Percentiles rank a stretch among this genome's conserved stretches.
Evolutionary conservation across 2,888 invertebrate genomes (phyloP).

Genomic region (Coremacera marginata): DNA sequence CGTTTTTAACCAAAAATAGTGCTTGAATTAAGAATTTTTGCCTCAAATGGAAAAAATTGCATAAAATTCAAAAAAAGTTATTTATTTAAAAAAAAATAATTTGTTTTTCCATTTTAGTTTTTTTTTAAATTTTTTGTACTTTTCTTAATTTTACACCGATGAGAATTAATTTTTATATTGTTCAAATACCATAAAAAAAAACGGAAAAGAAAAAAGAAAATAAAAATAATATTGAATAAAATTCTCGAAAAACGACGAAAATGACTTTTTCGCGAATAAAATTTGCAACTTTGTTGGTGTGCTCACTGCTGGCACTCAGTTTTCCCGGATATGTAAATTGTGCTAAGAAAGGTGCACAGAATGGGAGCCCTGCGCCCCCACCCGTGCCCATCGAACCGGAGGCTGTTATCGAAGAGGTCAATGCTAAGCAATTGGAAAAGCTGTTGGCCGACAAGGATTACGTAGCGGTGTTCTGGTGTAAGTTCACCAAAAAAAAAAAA

Average conservation of each 20-base stretch:
- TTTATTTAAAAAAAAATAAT: constrained; percentile 38
- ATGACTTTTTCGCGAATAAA: constrained; percentile 70
- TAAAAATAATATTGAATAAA: constrained; percentile 40
- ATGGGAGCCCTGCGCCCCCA: constrained; percentile 66
- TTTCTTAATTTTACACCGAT: constrained; percentile 46
- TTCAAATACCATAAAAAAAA: constrained; percentile 21
- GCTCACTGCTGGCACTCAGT: constrained; percentile 67
- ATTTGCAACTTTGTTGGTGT: constrained; percentile 67
- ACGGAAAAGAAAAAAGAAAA: constrained; percentile 38
- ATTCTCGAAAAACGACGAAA: constrained; percentile 48
- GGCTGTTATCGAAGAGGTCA: constrained; percentile 93
- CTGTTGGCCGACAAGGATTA: constrained; percentile 91
- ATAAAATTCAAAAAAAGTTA: constrained; percentile 33
- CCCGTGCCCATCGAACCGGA: constrained; percentile 70
- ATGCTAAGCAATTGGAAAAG: constrained; percentile 91
- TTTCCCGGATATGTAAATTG: constrained; percentile 69
- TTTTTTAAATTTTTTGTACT: constrained; percentile 35
- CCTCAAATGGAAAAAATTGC: constrained; percentile 29
- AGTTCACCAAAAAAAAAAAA: constrained; percentile 71
- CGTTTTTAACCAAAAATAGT: constrained; percentile 58
- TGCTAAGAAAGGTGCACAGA: constrained; percentile 66
- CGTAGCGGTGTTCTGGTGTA: constrained; percentile 97
- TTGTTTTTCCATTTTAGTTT: constrained; percentile 44
- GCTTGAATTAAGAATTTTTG: constrained; percentile 43
- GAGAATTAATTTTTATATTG: constrained; percentile 46